A percentile compares a stretch with the other conserved stretches of the same genome.
Conservation (phyloP, 2,113 vertebrate genomes). For the Phoenicopterus ruber region DNA sequence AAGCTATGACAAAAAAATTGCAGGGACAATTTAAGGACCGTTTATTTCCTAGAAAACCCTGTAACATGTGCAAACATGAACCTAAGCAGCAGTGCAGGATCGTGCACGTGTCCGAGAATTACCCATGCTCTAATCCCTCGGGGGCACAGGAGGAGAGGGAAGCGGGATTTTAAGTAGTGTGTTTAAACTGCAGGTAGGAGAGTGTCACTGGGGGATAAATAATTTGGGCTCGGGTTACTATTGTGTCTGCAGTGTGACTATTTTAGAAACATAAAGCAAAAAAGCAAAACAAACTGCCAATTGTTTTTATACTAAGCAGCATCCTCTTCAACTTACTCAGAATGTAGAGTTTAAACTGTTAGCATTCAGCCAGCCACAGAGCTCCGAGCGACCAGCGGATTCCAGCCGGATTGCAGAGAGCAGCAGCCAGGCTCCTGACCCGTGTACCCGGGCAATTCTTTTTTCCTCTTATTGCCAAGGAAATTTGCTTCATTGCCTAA, state of each 20-base stretch:
- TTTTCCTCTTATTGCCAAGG: background rate
- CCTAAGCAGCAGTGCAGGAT: background rate
- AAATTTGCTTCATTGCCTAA: background rate
- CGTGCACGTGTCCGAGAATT: fast-evolving
- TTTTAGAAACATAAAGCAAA: background rate
- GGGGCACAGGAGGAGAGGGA: background rate
- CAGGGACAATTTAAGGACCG: background rate
- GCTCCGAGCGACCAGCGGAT: background rate
- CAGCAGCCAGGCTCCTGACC: background rate
- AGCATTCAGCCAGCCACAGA: too few species aligned
- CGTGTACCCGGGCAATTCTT: background rate
- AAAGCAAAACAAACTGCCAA: background rate
- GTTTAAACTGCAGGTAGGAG: background rate
- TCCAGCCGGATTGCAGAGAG: background rate
- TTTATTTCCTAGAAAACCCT: background rate
- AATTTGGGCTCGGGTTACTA: background rate
- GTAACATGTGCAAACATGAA: background rate
- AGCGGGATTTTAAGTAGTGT: background rate
- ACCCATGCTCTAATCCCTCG: fast-evolving
- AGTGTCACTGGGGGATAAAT: background rate
- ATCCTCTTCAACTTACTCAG: background rate
- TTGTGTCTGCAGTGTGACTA: background rate
- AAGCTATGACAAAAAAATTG: background rate
- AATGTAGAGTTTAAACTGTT: background rate
- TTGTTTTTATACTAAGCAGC: background rate